Conservation (phyloP, 2,113 vertebrate genomes). For the Ahaetulla prasina region DNA sequence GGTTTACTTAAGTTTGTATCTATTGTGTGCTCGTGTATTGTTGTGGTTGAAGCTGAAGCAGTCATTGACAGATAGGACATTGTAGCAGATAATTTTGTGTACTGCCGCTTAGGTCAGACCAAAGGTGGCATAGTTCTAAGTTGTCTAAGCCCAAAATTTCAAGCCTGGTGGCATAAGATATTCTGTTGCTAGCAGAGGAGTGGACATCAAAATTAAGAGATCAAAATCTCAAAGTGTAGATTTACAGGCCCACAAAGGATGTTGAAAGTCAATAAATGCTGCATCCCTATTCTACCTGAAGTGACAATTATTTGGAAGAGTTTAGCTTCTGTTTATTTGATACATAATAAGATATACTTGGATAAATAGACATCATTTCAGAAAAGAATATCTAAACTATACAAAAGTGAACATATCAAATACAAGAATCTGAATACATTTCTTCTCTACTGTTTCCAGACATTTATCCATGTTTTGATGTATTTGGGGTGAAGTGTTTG, state of each 20-base stretch:
- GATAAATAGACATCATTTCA: background rate
- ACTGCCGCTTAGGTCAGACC: no score
- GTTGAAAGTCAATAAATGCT: background rate
- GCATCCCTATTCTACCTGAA: background rate
- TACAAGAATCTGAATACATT: background rate
- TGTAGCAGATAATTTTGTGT: no score
- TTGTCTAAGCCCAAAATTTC: no score
- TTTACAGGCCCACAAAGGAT: background rate
- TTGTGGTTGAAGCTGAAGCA: no score
- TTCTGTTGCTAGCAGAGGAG: no score
- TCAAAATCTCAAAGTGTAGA: background rate
- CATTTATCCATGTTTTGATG: background rate
- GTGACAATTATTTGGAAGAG: background rate
- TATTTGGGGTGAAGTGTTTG: conserved; percentile 1
- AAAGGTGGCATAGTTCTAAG: no score
- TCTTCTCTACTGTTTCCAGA: background rate
- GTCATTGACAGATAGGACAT: no score
- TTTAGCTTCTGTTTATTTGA: background rate
- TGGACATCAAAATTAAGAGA: no score
- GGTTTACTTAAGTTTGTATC: no score
- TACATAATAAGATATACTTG: background rate
- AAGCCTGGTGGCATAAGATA: no score
- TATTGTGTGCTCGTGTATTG: no score
- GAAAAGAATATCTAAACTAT: background rate
- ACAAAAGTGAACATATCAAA: background rate